Percentiles rank a stretch among this genome's conserved stretches.
phyloP scores from a whole-genome alignment of 2,113 vertebrate genomes.

The Elephas maximus region DNA sequence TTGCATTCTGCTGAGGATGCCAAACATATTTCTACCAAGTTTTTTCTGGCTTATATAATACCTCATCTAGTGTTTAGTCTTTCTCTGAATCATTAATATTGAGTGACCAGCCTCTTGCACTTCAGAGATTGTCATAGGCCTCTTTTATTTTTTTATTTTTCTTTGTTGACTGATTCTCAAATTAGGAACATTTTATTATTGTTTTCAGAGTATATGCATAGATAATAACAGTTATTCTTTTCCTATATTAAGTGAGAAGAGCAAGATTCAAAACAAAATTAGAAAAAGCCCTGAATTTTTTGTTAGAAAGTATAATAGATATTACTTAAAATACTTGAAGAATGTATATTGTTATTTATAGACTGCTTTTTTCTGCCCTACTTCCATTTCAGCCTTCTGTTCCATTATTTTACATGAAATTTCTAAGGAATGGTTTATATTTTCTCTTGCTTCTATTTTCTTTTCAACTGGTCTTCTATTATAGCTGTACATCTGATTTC shows the following conservation, averaged over 20 bases:
- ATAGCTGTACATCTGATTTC: background rate
- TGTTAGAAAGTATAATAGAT: background rate
- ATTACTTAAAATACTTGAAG: background rate
- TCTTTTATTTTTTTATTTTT: background rate
- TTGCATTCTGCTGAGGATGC: too few species aligned
- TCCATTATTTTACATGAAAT: background rate
- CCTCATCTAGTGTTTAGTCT: background rate
- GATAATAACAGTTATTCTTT: background rate
- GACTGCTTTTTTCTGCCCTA: background rate
- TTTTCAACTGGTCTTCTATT: background rate
- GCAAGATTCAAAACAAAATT: background rate
- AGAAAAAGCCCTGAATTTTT: background rate
- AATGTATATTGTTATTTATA: background rate
- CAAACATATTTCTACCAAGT: background rate
- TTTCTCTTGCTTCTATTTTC: background rate
- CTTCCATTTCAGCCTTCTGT: background rate
- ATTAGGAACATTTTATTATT: background rate
- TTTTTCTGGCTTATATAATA: background rate
- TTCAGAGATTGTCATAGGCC: background rate
- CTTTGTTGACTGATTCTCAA: background rate
- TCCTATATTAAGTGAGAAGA: background rate
- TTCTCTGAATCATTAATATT: background rate
- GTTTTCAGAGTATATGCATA: background rate
- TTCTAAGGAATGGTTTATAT: background rate
- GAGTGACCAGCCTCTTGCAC: background rate